Conservation (phyloP, 2,113 vertebrate genomes). For the Labeo catla region DNA sequence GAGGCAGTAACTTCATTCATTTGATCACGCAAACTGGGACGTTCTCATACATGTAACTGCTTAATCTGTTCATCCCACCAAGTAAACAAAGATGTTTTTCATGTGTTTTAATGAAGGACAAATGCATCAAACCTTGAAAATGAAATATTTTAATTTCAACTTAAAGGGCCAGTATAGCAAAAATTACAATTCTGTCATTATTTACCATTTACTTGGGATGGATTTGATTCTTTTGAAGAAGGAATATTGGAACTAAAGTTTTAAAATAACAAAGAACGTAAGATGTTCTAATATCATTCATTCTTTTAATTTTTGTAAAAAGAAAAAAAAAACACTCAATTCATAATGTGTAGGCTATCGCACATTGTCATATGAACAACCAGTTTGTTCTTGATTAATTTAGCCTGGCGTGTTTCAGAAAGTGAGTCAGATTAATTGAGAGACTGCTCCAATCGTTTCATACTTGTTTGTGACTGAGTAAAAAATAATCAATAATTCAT, state of each 20-base stretch:
- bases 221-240: neutral
- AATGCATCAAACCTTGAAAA: neutral
- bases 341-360: neutral
- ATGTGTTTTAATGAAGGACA: neutral
- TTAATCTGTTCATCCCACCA: constrained; percentile 48
- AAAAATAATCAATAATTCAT: neutral
- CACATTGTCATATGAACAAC: neutral
- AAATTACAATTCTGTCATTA: neutral
- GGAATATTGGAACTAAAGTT: neutral
- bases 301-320: neutral
- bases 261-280: neutral
- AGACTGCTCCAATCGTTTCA: neutral
- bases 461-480: neutral
- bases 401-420: neutral
- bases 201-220: neutral
- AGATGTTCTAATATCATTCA: neutral
- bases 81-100: neutral
- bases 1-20: constrained; percentile 43
- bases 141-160: neutral
- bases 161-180: neutral
- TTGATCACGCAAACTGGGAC: constrained; percentile 53
- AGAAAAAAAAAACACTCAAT: neutral
- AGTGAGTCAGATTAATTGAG: neutral
- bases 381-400: neutral
- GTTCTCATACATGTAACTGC: constrained; percentile 53